phyloP scores from a whole-genome alignment of 2,888 invertebrate genomes.

The Acronicta aceris region DNA sequence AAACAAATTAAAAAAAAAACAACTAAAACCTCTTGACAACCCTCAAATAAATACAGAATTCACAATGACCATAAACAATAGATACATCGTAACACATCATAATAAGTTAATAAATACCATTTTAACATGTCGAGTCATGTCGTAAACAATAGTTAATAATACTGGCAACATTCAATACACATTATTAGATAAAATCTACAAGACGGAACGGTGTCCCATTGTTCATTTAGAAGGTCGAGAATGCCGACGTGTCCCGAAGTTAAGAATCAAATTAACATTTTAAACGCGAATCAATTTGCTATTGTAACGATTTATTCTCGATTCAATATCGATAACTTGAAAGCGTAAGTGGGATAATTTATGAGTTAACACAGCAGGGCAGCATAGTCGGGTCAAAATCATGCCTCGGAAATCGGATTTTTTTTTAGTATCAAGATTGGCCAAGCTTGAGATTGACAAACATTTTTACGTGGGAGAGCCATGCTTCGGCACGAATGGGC shows the following conservation, averaged over 20 bases:
- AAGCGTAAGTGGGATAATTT: too few species aligned
- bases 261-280: constrained; percentile 77
- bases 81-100: constrained; percentile 46
- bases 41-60: constrained; percentile 18
- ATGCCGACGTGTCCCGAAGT: constrained; percentile 51
- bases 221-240: constrained; percentile 56
- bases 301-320: constrained; percentile 59
- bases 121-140: constrained; percentile 46
- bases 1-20: neutral
- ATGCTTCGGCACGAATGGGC: too few species aligned
- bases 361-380: too few species aligned
- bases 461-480: too few species aligned
- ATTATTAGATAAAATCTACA: constrained; percentile 57
- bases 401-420: too few species aligned
- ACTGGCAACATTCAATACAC: constrained; percentile 50
- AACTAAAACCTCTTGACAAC: neutral
- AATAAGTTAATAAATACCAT: constrained; percentile 51
- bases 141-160: constrained; percentile 47
- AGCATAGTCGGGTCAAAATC: too few species aligned
- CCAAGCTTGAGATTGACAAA: too few species aligned
- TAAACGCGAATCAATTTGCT: constrained; percentile 75
- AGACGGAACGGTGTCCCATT: constrained; percentile 47
- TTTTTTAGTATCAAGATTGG: too few species aligned
- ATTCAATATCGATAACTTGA: constrained; percentile 15
- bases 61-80: constrained; percentile 48